Evolutionary conservation across 2,888 invertebrate genomes (phyloP).

Genomic region (Xanthia togata): DNA sequence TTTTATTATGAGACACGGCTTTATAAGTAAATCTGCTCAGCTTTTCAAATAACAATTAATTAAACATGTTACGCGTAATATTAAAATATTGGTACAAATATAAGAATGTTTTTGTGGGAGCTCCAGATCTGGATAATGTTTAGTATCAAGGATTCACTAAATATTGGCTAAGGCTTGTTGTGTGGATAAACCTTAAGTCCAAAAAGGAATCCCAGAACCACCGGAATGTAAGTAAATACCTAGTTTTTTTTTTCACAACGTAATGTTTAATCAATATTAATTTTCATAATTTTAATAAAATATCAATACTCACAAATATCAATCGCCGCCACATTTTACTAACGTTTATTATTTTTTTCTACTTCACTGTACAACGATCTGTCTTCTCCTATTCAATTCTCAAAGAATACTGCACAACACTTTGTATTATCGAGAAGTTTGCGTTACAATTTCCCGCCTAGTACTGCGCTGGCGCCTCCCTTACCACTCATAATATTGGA

Average conservation of each 20-base stretch:
- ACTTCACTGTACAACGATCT: constrained; percentile 63
- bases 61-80: not conserved
- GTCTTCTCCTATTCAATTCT: constrained; percentile 62
- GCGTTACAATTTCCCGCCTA: constrained; percentile 71
- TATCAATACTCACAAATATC: constrained; percentile 63
- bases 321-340: constrained; percentile 76
- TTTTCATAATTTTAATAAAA: constrained; percentile 7
- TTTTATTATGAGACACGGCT: not conserved
- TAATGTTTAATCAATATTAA: not conserved
- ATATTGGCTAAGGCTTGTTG: not conserved
- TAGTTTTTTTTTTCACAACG: not conserved
- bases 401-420: constrained; percentile 62
- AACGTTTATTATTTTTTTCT: constrained; percentile 53
- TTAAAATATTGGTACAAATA: not conserved
- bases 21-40: not conserved
- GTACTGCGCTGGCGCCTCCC: constrained; percentile 79
- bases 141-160: not conserved
- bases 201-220: not conserved
- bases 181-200: no score
- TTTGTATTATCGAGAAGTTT: constrained; percentile 65
- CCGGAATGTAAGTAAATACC: not conserved
- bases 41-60: not conserved
- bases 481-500: constrained; percentile 79
- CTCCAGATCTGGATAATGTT: not conserved
- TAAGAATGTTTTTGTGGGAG: not conserved